Base-by-base conservation (phyloP, 2,113 vertebrate genomes). In the Peromyscus californicus region DNA sequence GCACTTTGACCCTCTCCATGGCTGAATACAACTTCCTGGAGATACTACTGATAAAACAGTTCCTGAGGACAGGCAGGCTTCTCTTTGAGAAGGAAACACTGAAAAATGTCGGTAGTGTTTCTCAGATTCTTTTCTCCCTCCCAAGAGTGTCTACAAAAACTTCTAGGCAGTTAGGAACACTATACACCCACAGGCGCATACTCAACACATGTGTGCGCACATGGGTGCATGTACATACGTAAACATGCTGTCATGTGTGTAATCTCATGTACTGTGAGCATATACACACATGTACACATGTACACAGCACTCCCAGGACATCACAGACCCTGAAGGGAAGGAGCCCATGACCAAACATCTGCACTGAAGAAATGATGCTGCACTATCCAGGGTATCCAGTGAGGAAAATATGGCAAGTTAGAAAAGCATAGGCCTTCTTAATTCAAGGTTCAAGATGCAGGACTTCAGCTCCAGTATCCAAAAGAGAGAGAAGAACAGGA, bases 21-120 rank as follows among this genome's bases (percentile, higher is more conserved):
- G 31, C 84, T 57, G 10, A 74, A 57, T 42, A 42, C 92, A 63
- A 13, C 12, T 3, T 16, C n/a, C 92, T 95, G 63, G 82, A 95
- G 90, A 93, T 31, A 45, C 16, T 79, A 85, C 36, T 36, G 65
- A 75, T 57, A 48, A 84, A 84, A 95, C 67, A 42, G 57, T 33
- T 42, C 83, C 16, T 39, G 72, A 93, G 93, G 86, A 79, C 10
- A 51, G 51, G 51, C 69, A 74, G 65, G 24, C 24, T 48, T 80
- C 89, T 92, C 80, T 78, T 88, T 94, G 75, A 92, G 70, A 84
- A 94, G 36, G 92, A 80, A 88, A 39, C 36, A 26, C 39, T 31
- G 9, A 59, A 39, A 0, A 3, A 5, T 48, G 26, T 74, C 29
- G 33, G 80, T 13, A 85, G 67, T 8, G 45, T 45, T 42, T 96